Percentiles rank a stretch among this genome's conserved stretches.
phyloP scores from a whole-genome alignment of 2,113 vertebrate species.

The Cryptotis parvus region DNA sequence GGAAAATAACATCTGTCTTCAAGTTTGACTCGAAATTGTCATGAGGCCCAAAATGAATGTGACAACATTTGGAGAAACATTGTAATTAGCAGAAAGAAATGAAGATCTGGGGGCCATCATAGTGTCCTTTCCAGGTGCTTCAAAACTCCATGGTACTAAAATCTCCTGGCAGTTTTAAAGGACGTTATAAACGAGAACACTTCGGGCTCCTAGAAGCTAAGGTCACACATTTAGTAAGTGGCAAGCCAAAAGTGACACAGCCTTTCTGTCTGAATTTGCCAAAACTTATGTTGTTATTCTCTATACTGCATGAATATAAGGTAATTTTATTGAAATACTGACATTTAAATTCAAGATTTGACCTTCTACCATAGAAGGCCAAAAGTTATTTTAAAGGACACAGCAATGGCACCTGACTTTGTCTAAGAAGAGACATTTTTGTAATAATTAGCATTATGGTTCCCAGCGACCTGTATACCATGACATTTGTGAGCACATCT shows the following conservation, averaged over 20 bases:
- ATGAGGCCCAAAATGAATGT: neutral
- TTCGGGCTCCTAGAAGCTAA: constrained; percentile 7
- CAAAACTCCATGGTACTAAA: constrained; percentile 1
- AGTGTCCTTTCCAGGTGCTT: neutral
- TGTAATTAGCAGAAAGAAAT: neutral
- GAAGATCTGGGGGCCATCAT: neutral
- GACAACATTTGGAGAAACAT: neutral
- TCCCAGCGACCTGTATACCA: constrained; percentile 13
- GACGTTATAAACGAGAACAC: constrained; percentile 31
- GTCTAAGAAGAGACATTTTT: constrained; percentile 46
- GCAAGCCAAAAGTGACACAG: neutral
- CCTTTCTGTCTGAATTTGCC: constrained; percentile 41
- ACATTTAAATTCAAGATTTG: constrained; percentile 71
- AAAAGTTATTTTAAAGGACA: constrained; percentile 60
- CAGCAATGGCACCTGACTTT: constrained; percentile 28
- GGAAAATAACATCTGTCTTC: neutral
- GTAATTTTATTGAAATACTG: constrained; percentile 70
- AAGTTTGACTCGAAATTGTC: constrained; percentile 33
- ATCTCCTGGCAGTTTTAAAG: constrained; percentile 36
- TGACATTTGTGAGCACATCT: constrained; percentile 6
- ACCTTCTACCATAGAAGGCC: constrained; percentile 47
- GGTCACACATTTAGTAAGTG: constrained; percentile 41
- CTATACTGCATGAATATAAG: constrained; percentile 30
- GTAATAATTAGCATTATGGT: constrained; percentile 49
- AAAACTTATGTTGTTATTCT: constrained; percentile 57